phyloP scores from a whole-genome alignment of 2,888 invertebrate species.

The Microchrysa polita region DNA sequence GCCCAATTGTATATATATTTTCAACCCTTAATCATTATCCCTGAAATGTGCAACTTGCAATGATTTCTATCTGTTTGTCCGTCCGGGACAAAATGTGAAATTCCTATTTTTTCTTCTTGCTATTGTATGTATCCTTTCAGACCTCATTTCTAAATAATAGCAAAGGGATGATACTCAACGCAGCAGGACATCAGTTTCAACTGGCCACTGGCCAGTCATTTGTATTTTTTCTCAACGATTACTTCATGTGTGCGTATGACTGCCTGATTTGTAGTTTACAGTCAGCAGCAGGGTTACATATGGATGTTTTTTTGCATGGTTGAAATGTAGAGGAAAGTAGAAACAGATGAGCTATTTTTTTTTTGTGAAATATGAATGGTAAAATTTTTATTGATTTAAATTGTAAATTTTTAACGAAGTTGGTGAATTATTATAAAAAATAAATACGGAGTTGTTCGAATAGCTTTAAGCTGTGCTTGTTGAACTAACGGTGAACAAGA shows the following conservation, averaged over 20 bases:
- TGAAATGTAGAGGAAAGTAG: neutral
- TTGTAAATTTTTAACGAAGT: neutral
- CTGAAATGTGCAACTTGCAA: slow-evolving; percentile 43
- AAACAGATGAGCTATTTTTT: too few relatives aligned
- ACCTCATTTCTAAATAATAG: slow-evolving; percentile 34
- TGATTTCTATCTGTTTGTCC: slow-evolving; percentile 34
- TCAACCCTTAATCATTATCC: slow-evolving; percentile 40
- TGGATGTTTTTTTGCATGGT: too few relatives aligned
- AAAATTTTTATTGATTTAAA: neutral
- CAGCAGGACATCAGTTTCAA: slow-evolving; percentile 40
- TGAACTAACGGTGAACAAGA: too few relatives aligned
- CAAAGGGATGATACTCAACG: slow-evolving; percentile 37
- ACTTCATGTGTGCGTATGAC: neutral
- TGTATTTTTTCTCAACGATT: slow-evolving; percentile 34
- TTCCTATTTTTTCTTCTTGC: neutral
- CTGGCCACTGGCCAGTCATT: slow-evolving; percentile 43
- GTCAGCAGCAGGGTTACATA: neutral
- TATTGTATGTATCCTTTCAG: slow-evolving; percentile 8
- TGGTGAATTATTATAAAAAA: too few relatives aligned
- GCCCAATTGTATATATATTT: neutral
- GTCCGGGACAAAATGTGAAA: slow-evolving; percentile 18
- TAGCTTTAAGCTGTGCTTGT: too few relatives aligned
- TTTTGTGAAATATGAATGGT: too few relatives aligned
- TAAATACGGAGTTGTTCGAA: too few relatives aligned
- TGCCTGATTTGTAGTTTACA: slow-evolving; percentile 29